These are phyloP conservation scores for Habropoda laboriosa DNA, from an alignment of 1,140 invertebrate genomes.

Conservation along the genomic window DNA sequence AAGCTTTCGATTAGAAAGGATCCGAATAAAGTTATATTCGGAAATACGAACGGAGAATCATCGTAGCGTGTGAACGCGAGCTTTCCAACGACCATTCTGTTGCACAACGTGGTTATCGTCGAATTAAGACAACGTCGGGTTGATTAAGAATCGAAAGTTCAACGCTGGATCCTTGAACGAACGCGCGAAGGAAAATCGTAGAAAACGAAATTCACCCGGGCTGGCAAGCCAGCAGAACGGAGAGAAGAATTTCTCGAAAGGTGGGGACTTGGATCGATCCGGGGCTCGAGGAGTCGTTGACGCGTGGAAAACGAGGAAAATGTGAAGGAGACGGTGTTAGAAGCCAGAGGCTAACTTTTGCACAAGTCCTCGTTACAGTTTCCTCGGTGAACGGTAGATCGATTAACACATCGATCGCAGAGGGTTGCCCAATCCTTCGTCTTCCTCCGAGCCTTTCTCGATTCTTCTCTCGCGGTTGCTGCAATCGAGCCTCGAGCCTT, in stretches of 20 bases:
- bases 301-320: not conserved
- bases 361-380: constrained; percentile 56
- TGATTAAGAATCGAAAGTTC: too few species aligned
- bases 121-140: too few species aligned
- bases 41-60: too few species aligned
- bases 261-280: too few species aligned
- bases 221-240: not conserved
- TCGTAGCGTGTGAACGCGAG: too few species aligned
- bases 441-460: not conserved
- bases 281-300: not conserved
- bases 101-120: too few species aligned
- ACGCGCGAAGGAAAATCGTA: not conserved
- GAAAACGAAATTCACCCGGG: constrained; percentile 3
- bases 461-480: not conserved
- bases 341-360: too few species aligned
- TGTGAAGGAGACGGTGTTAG: too few species aligned
- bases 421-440: not conserved
- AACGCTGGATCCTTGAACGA: not conserved
- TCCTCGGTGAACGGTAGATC: constrained; percentile 39
- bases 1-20: not conserved
- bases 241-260: not conserved
- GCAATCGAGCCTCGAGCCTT: not conserved
- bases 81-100: too few species aligned
- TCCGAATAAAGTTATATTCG: too few species aligned
- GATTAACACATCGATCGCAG: not conserved